These are phyloP conservation scores for Polylopha cassiicola DNA, from an alignment of 2,888 invertebrate species.

Conservation along the genomic window DNA sequence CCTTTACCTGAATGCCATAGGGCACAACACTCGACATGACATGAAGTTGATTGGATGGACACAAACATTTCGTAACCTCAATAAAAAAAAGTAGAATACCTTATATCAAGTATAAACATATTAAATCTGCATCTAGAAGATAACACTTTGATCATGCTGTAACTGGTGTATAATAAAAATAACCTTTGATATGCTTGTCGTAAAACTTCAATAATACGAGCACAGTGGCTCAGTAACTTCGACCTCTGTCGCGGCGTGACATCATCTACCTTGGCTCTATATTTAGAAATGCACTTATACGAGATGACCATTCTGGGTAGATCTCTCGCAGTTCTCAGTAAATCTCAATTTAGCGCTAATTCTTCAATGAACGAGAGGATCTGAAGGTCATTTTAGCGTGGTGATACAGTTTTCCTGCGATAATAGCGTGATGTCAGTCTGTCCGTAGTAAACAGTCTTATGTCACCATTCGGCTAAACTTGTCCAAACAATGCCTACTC, in stretches of 20 bases:
- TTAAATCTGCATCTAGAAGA: too few relatives aligned
- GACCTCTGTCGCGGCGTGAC: constrained; percentile 38
- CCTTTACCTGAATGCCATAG: neutral
- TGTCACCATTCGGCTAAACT: constrained; percentile 29
- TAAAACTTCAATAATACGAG: too few relatives aligned
- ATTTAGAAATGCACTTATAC: constrained; percentile 62
- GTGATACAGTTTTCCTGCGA: constrained; percentile 32
- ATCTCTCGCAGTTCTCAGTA: constrained; percentile 40
- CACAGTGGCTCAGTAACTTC: constrained; percentile 23
- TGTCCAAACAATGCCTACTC: constrained; percentile 16
- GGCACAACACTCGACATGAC: too few relatives aligned
- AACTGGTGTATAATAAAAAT: too few relatives aligned
- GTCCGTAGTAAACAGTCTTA: constrained; percentile 40
- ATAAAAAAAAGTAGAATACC: too few relatives aligned
- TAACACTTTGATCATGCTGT: too few relatives aligned
- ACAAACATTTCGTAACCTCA: too few relatives aligned
- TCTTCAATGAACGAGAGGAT: constrained; percentile 30
- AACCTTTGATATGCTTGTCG: too few relatives aligned
- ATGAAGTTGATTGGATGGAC: too few relatives aligned
- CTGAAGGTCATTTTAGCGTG: constrained; percentile 39
- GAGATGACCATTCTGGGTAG: constrained; percentile 32
- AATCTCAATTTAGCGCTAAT: constrained; percentile 30
- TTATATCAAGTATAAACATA: too few relatives aligned
- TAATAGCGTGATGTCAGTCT: constrained; percentile 57
- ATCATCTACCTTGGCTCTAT: constrained; percentile 54